Evolutionary conservation across 2,797 vertebrate species (phyloP), one percentile per base, ranked within the genome.

Genomic region (Mus caroli): DNA sequence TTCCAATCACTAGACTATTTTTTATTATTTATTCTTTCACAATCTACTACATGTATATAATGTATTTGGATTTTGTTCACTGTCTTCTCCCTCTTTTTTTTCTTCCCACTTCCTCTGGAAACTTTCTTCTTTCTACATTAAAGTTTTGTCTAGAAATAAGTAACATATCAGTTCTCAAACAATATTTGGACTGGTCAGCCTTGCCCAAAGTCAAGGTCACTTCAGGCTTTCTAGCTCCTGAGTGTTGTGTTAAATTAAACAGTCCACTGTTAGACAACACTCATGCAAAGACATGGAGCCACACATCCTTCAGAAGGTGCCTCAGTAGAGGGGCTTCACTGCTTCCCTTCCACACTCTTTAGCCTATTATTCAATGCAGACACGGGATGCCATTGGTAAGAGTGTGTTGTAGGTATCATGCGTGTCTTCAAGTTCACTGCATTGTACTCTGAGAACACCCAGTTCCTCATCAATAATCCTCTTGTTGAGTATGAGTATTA

Each of bases 131-230:
- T 50, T 50, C 75, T 3, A 52, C 28, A 31, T 24, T 90, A 40
- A 46, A n/a, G 79, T 92, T 46, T 83, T 24, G 52, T 69, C 11
- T 84, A 88, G 86, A 94, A 52, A n/a, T 76, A 80, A 8, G 90
- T 43, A 22, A 8, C 87, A 7, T 84, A 6, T 43, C 52, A 69
- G 77, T 73, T 69, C 20, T 62, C 13, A 6, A 43, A 43, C 7
- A 64, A n/a, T 78, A 78, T 78, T 52, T 78, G 8, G 28, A 78
- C 75, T 15, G 7, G 43, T 37, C 20, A 58, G 20, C 6, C 54
- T 82, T 24, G 11, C 26, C n/a, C 62, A 64, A 64, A 64, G 31
- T 64, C 62, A 31, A 1, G 28, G 5, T 64, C 11, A 31, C 28
- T 6, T 58, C 54, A 24, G 8, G 13, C 20, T 26, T 6, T 58